A percentile compares a stretch with the other conserved stretches of the same genome.
Conservation (phyloP, 2,888 invertebrate species). For the Amphipoea oculea region DNA sequence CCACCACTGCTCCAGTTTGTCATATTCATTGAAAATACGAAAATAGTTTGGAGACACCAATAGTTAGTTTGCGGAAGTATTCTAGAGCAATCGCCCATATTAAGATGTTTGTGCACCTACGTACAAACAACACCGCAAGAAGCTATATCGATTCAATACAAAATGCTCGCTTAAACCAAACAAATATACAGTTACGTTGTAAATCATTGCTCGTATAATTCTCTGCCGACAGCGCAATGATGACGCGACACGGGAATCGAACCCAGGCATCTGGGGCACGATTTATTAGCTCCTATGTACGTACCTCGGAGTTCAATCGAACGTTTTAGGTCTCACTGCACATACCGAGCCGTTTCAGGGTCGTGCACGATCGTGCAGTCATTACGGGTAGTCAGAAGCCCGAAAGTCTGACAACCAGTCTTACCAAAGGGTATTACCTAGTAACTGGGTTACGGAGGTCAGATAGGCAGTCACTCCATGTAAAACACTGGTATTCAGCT, state of each 20-base stretch:
- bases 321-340: slow-evolving; percentile 6
- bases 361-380: no score
- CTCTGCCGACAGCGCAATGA: slow-evolving; percentile 70
- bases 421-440: no score
- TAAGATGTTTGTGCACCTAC: not conserved
- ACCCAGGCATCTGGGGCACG: slow-evolving; percentile 67
- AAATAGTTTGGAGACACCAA: not conserved
- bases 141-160: slow-evolving; percentile 35
- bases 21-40: not conserved
- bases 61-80: not conserved
- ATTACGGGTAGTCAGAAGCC: no score
- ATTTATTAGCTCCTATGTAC: slow-evolving; percentile 62
- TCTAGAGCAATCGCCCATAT: not conserved
- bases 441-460: no score
- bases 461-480: no score
- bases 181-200: slow-evolving; percentile 61
- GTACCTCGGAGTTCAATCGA: slow-evolving; percentile 44
- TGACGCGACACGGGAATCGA: slow-evolving; percentile 70
- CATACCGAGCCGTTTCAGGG: not conserved
- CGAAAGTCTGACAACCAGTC: no score
- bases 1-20: no score
- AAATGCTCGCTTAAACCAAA: slow-evolving; percentile 47
- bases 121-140: slow-evolving; percentile 4
- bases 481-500: no score
- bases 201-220: slow-evolving; percentile 67